These are phyloP conservation scores for Pardosa pseudoannulata DNA, from an alignment of 2,888 invertebrate species.

Conservation along the genomic window DNA sequence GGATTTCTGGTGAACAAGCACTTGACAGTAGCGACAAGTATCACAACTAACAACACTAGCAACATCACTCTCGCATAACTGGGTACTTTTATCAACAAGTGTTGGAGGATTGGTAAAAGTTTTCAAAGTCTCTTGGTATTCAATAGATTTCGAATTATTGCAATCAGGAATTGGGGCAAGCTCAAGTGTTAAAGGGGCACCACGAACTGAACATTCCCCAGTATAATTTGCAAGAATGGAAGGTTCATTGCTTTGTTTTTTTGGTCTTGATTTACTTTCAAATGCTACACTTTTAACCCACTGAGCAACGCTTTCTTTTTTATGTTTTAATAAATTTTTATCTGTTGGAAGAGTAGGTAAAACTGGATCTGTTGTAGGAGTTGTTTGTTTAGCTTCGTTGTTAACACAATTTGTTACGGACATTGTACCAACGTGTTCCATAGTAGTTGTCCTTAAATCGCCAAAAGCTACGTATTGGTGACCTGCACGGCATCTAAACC, in stretches of 20 bases:
- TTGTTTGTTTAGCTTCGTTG: conserved; percentile 24
- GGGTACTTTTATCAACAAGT: conserved; percentile 69
- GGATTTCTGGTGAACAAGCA: conserved; percentile 57
- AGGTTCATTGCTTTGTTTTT: conserved; percentile 79
- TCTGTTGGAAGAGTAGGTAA: conserved; percentile 47
- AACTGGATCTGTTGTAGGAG: conserved; percentile 10
- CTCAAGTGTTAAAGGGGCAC: conserved; percentile 81
- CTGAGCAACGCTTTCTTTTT: conserved; percentile 67
- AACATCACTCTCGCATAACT: conserved; percentile 68
- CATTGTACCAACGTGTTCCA: conserved; percentile 31
- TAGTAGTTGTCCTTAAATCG: conserved; percentile 38
- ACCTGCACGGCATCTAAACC: conserved; percentile 64
- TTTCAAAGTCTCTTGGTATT: conserved; percentile 48
- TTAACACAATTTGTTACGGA: background rate
- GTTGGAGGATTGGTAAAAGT: conserved; percentile 38
- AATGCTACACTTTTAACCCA: conserved; percentile 70
- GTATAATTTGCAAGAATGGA: conserved; percentile 87
- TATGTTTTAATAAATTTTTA: conserved; percentile 42
- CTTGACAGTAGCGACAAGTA: conserved; percentile 74
- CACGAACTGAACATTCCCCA: conserved; percentile 85
- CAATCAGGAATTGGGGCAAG: conserved; percentile 78
- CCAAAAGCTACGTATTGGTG: conserved; percentile 62
- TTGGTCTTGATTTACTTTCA: conserved; percentile 39
- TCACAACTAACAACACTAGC: conserved; percentile 75
- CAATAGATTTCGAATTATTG: conserved; percentile 21